Evolutionary conservation across 2,113 vertebrate genomes (phyloP).

Genomic region (Otocyon megalotis): DNA sequence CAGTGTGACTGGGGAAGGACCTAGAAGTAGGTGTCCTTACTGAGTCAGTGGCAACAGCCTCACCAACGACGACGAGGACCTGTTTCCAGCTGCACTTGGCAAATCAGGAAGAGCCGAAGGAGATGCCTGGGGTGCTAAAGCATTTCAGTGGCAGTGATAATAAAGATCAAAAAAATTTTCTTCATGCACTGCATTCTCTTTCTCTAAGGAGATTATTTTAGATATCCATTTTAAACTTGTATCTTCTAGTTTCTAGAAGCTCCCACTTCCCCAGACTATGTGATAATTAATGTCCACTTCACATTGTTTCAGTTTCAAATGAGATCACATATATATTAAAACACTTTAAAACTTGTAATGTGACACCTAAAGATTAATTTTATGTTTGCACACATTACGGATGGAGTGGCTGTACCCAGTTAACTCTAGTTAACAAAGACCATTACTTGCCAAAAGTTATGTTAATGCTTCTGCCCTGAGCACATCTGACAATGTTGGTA

Average conservation of each 20-base stretch:
- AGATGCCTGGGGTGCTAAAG: not conserved
- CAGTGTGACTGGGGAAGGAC: not conserved
- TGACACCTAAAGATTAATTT: not conserved
- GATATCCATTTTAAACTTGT: not conserved
- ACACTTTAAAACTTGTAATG: not conserved
- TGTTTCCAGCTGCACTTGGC: not conserved
- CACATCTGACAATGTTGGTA: not conserved
- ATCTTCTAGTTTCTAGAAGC: not conserved
- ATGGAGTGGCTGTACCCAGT: not conserved
- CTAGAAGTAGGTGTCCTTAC: not conserved
- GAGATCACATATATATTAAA: not conserved
- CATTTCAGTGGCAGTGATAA: not conserved
- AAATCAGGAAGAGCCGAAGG: not conserved
- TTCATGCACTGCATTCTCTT: not conserved
- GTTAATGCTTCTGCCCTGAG: not conserved
- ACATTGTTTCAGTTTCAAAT: not conserved
- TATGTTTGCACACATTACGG: not conserved
- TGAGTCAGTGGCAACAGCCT: not conserved
- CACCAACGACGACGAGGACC: fast-evolving
- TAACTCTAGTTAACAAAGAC: not conserved
- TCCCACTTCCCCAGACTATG: not conserved
- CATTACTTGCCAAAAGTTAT: not conserved
- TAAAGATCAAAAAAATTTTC: not conserved
- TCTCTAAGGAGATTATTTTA: slow-evolving; percentile 11
- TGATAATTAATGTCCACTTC: slow-evolving; percentile 37